phyloP scores from a whole-genome alignment of 1,140 invertebrate genomes.

The Hormaphis cornu region DNA sequence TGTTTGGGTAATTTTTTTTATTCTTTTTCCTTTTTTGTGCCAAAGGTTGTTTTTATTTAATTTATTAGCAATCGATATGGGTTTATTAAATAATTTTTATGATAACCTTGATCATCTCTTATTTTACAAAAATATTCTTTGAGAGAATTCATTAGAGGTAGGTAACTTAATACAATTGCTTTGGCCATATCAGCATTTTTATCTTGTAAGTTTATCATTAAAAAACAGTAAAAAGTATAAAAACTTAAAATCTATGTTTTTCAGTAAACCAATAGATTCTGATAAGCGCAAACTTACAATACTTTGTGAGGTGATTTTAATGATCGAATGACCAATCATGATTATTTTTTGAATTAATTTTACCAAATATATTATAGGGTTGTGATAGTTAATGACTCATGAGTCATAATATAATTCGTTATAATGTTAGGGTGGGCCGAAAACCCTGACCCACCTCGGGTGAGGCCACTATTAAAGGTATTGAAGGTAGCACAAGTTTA shows the following conservation, averaged over 20 bases:
- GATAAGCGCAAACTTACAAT: background rate
- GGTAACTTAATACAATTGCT: background rate
- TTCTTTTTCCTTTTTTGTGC: background rate
- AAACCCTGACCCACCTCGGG: too few relatives aligned
- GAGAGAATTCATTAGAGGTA: conserved; percentile 7
- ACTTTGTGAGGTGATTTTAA: too few relatives aligned
- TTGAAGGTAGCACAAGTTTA: too few relatives aligned
- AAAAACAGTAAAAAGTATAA: conserved; percentile 9
- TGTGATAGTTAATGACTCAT: too few relatives aligned
- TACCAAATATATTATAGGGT: too few relatives aligned
- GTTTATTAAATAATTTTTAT: background rate
- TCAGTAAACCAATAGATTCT: background rate
- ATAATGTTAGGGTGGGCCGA: too few relatives aligned
- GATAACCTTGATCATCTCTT: conserved; percentile 3
- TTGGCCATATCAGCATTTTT: conserved; percentile 11
- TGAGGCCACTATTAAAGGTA: too few relatives aligned
- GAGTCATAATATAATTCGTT: too few relatives aligned
- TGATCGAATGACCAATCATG: too few relatives aligned
- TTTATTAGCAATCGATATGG: background rate
- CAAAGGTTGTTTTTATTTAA: background rate
- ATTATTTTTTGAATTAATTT: too few relatives aligned
- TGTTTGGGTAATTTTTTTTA: background rate
- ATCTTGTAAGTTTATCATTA: conserved; percentile 1
- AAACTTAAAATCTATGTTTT: conserved; percentile 8
- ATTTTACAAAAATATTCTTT: background rate